Conservation (phyloP, 2,797 vertebrate genomes). For the Takifugu ocellatus region DNA sequence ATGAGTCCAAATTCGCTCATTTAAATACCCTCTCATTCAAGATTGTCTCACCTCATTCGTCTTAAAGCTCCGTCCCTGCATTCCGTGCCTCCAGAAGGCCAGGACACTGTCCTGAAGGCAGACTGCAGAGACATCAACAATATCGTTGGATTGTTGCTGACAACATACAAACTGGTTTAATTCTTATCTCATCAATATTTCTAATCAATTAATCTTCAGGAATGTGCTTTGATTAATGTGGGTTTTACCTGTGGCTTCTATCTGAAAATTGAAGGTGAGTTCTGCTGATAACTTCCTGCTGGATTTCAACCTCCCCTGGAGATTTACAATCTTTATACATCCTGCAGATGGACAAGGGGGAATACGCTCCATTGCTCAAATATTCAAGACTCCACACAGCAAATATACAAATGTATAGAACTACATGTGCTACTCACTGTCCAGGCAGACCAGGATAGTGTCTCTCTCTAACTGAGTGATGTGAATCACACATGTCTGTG, state of each 20-base stretch:
- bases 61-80: conserved; percentile 98
- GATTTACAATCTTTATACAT: conserved; percentile 95
- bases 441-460: conserved; percentile 91
- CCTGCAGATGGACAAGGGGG: conserved; percentile 66
- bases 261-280: conserved; percentile 94
- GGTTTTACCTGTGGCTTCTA: conserved; percentile 86
- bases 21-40: background rate
- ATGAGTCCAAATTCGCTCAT: background rate
- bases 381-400: background rate
- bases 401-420: background rate
- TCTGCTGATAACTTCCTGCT: conserved; percentile 91
- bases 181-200: no score
- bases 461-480: conserved; percentile 92
- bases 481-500: conserved; percentile 88
- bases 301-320: conserved; percentile 91
- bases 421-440: conserved; percentile 77
- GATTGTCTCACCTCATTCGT: conserved; percentile 87
- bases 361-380: background rate
- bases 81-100: conserved; percentile 98
- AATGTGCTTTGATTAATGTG: background rate
- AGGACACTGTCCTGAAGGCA: conserved; percentile 97
- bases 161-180: no score
- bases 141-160: no score
- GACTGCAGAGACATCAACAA: conserved; percentile 69
- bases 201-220: no score